Evolutionary conservation across 2,113 vertebrate species (phyloP).

Genomic region (Corythaeola cristata): DNA sequence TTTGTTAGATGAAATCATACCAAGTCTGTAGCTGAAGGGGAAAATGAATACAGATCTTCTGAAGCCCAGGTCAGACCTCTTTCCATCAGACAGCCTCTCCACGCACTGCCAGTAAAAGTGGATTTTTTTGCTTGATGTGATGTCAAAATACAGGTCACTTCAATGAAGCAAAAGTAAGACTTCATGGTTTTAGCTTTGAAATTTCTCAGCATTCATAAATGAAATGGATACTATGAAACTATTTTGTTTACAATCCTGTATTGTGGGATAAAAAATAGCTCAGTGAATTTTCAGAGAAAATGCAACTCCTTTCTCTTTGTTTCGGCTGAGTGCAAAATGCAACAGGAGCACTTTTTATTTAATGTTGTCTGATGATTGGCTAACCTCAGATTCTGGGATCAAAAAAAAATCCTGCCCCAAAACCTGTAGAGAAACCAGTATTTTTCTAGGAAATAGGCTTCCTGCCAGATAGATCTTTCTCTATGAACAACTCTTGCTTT

Average conservation of each 20-base stretch:
- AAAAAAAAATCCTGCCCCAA: neutral
- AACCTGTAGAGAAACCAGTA: neutral
- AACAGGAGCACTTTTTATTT: neutral
- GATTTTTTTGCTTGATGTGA: neutral
- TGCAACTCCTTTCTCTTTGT: neutral
- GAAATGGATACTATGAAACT: neutral
- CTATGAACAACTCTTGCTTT: neutral
- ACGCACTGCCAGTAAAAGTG: neutral
- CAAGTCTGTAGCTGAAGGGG: neutral
- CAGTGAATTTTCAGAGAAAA: neutral
- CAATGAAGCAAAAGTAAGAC: neutral
- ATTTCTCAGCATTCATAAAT: neutral
- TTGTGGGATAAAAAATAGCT: neutral
- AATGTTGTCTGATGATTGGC: neutral
- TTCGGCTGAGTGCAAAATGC: neutral
- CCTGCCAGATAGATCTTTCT: neutral
- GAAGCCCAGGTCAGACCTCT: slow-evolving; percentile 5
- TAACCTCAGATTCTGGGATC: neutral
- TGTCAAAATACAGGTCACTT: slow-evolving; percentile 14
- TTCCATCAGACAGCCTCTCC: neutral
- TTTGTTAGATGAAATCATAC: neutral
- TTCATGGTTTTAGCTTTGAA: neutral
- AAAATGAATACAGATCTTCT: neutral
- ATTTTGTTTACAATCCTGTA: neutral
- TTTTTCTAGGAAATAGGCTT: neutral